Evolutionary conservation across 1,140 invertebrate species (phyloP).

Genomic region (Cephus cinctus): DNA sequence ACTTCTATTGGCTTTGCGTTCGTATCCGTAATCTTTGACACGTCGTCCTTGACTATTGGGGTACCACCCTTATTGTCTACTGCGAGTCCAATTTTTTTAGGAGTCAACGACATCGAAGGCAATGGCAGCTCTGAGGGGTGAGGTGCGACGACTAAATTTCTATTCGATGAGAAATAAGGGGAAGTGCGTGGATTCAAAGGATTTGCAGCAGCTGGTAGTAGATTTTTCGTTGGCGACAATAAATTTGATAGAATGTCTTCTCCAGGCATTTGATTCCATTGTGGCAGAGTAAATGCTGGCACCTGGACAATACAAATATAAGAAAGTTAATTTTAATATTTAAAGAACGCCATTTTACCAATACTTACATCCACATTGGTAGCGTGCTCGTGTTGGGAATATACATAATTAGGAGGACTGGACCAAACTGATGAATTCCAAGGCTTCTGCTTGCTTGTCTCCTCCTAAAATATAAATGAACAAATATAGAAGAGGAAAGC

Average conservation of each 20-base stretch:
- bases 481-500: too few species aligned
- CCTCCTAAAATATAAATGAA: constrained; percentile 9
- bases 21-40: too few species aligned
- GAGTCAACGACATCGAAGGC: constrained; percentile 45
- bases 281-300: constrained; percentile 41
- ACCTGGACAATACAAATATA: constrained; percentile 27
- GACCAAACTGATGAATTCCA: constrained; percentile 50
- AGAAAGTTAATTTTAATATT: constrained; percentile 5
- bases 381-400: constrained; percentile 29
- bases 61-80: too few species aligned
- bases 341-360: background rate
- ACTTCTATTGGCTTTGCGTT: too few species aligned
- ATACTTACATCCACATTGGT: constrained; percentile 40
- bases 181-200: constrained; percentile 47
- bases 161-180: constrained; percentile 38
- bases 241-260: constrained; percentile 33
- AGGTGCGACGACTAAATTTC: constrained; percentile 43
- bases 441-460: constrained; percentile 24
- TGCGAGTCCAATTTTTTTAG: constrained; percentile 31
- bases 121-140: constrained; percentile 52
- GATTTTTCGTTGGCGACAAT: constrained; percentile 47
- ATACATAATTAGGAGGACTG: constrained; percentile 42
- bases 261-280: constrained; percentile 35
- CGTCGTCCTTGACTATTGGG: too few species aligned
- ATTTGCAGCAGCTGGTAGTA: constrained; percentile 48